These are phyloP conservation scores for Barypeithes pellucidus DNA, from an alignment of 2,888 invertebrate genomes.

Conservation along the genomic window DNA sequence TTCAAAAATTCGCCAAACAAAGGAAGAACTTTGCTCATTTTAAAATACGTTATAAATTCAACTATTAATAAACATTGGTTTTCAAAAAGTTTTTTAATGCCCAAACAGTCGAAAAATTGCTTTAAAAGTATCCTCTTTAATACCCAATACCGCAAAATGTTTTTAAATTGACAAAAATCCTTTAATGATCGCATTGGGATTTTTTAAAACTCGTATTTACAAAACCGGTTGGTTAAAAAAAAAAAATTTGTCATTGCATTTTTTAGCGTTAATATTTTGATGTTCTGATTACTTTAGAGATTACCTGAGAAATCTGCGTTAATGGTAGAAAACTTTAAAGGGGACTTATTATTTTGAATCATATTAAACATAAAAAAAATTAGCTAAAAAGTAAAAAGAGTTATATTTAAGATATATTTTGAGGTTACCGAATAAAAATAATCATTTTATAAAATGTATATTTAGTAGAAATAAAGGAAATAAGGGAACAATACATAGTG, in stretches of 20 bases:
- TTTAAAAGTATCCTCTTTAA: conserved; percentile 41
- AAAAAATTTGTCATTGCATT: conserved; percentile 2
- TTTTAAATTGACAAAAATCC: conserved; percentile 41
- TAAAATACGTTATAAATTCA: conserved; percentile 1
- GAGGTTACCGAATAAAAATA: no score
- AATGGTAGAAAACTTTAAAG: no score
- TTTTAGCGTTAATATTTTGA: conserved; percentile 4
- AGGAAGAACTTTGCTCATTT: neutral
- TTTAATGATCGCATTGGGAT: conserved; percentile 36
- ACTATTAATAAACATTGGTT: conserved; percentile 8
- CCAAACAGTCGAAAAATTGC: conserved; percentile 35
- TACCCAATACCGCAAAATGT: conserved; percentile 37
- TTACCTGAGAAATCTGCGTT: neutral
- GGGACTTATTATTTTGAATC: no score
- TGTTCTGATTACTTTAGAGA: neutral
- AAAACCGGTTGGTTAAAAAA: conserved; percentile 23
- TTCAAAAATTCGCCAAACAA: neutral
- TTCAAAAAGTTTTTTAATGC: neutral
- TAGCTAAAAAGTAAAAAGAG: no score
- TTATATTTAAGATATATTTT: no score
- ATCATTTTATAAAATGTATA: no score
- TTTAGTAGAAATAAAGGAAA: no score
- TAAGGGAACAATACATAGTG: no score
- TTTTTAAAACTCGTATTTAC: conserved; percentile 33
- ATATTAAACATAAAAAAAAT: no score